Conservation (phyloP, 2,888 invertebrate species). For the Encarsia formosa region DNA sequence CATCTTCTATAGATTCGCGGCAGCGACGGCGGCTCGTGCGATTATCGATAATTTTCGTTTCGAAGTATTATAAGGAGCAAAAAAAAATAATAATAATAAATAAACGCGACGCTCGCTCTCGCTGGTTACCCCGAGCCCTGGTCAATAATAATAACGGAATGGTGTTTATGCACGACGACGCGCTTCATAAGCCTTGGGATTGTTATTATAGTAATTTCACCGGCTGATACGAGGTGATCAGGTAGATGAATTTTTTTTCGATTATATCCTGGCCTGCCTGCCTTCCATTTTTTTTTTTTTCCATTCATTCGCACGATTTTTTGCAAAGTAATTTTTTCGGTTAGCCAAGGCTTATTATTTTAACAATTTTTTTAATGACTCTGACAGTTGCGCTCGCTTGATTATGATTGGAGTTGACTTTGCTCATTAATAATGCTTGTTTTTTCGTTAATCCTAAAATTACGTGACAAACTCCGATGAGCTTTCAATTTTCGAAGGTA, state of each 20-base stretch:
- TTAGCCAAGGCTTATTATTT: no score
- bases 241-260: no score
- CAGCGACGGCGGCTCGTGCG: constrained; percentile 28
- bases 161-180: constrained; percentile 33
- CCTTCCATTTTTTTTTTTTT: constrained; percentile 16
- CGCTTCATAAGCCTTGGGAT: background rate
- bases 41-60: constrained; percentile 46
- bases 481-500: no score
- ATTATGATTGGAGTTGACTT: no score
- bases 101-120: constrained; percentile 33
- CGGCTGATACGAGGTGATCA: background rate
- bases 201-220: constrained; percentile 27
- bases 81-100: constrained; percentile 3
- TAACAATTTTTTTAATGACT: background rate
- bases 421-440: no score
- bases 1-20: constrained; percentile 3
- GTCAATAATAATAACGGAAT: constrained; percentile 50
- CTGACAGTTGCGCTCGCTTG: background rate
- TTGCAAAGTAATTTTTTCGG: constrained; percentile 13
- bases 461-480: no score
- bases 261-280: no score
- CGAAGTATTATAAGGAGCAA: background rate
- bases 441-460: no score
- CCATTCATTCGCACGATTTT: constrained; percentile 12
- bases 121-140: no score